Conservation (phyloP, 2,797 vertebrate species). For the Picus viridis region DNA sequence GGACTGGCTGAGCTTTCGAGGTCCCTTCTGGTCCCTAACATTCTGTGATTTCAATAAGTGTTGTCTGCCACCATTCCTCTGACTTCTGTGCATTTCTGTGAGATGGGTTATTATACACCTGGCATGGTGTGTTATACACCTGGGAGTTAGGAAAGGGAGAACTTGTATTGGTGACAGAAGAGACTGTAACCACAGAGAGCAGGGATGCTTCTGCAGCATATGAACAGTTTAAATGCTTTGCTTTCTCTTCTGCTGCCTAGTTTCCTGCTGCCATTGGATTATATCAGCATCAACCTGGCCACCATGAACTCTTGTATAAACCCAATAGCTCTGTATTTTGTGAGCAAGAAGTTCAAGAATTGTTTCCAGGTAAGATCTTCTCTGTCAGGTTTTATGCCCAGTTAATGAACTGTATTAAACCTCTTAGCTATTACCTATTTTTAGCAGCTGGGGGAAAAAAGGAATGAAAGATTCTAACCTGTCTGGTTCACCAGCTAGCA, state of each 20-base stretch:
- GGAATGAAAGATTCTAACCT: neutral
- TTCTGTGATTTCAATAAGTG: neutral
- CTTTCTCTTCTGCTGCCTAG: conserved; percentile 75
- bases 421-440: neutral
- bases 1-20: too few species aligned
- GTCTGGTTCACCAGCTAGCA: neutral
- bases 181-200: neutral
- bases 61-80: neutral
- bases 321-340: conserved; percentile 96
- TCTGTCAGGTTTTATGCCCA: neutral
- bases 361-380: conserved; percentile 92
- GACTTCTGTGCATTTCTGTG: neutral
- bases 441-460: neutral
- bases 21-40: too few species aligned
- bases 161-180: neutral
- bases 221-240: conserved; percentile 17
- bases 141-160: neutral
- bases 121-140: neutral
- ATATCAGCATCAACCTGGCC: conserved; percentile 90
- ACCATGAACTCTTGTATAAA: conserved; percentile 99
- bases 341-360: conserved; percentile 99
- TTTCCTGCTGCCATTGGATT: conserved; percentile 92
- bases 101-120: neutral
- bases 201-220: accelerated
- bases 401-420: neutral